phyloP scores from a whole-genome alignment of 2,113 vertebrate species.

The Oxyura jamaicensis region DNA sequence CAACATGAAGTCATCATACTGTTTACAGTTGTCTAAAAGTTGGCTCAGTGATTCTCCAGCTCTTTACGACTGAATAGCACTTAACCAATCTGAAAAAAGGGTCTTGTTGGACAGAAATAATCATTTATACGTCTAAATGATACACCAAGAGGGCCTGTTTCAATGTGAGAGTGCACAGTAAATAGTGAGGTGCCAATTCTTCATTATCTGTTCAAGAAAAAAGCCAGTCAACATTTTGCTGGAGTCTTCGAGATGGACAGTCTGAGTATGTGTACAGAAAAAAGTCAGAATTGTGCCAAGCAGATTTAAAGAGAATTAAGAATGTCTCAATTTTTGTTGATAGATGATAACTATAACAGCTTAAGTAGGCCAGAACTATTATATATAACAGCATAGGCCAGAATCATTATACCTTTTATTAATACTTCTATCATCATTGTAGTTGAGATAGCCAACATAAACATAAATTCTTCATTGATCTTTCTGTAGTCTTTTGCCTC shows the following conservation, averaged over 20 bases:
- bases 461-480: not conserved
- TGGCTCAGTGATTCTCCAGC: not conserved
- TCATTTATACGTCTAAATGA: not conserved
- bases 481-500: rapidly evolving
- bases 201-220: not conserved
- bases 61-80: not conserved
- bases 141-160: not conserved
- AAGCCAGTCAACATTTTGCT: not conserved
- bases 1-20: not conserved
- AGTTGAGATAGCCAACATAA: not conserved
- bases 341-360: not conserved
- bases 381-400: not conserved
- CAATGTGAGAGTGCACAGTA: not conserved
- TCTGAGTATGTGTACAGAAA: not conserved
- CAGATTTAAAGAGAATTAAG: not conserved
- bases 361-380: not conserved
- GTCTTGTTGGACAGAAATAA: not conserved
- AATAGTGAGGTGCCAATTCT: not conserved
- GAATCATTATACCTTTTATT: not conserved
- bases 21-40: not conserved
- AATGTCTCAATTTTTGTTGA: not conserved
- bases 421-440: not conserved
- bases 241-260: not conserved
- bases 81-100: not conserved
- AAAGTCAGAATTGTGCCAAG: not conserved